phyloP scores from a whole-genome alignment of 1,140 invertebrate genomes.

The Neotoxoptera formosana region DNA sequence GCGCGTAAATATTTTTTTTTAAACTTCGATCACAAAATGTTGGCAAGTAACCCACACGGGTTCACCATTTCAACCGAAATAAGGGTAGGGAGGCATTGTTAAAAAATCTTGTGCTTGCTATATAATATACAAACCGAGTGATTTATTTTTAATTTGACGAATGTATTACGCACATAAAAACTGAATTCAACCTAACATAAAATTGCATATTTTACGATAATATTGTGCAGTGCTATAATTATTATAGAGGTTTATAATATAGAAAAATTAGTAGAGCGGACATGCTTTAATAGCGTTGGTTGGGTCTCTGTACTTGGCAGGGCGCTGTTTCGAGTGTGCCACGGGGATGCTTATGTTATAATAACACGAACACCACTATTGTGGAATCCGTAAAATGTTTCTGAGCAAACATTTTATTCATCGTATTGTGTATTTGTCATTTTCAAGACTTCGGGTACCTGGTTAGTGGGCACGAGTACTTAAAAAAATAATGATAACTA shows the following conservation, averaged over 20 bases:
- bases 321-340: background rate
- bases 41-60: background rate
- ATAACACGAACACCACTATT: background rate
- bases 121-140: background rate
- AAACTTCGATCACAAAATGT: background rate
- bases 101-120: background rate
- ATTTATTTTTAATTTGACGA: background rate
- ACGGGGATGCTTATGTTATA: background rate
- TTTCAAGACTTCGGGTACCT: background rate
- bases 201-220: background rate
- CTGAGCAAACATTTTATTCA: background rate
- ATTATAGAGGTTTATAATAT: background rate
- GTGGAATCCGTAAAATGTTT: background rate
- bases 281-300: background rate
- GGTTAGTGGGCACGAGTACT: background rate
- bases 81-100: background rate
- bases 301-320: background rate
- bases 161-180: background rate
- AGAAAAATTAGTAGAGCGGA: background rate
- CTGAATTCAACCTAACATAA: background rate
- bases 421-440: background rate
- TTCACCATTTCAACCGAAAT: background rate
- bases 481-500: conserved; percentile 3
- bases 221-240: background rate
- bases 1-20: background rate